Conservation (phyloP, 2,888 invertebrate genomes). For the Meteorus cinctellus region DNA sequence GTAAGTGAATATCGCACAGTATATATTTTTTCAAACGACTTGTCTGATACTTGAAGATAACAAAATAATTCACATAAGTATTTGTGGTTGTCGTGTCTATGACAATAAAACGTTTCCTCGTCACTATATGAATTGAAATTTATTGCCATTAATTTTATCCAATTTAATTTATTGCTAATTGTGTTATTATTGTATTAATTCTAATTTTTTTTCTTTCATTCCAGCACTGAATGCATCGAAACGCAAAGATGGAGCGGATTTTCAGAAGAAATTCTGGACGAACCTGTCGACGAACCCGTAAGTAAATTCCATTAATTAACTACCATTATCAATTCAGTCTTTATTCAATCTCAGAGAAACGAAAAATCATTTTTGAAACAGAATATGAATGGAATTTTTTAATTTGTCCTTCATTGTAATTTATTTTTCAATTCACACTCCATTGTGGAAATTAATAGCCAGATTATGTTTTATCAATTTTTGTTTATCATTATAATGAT, state of each 20-base stretch:
- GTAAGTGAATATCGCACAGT: neutral
- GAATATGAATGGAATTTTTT: neutral
- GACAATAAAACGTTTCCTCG: constrained; percentile 2
- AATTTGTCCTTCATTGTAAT: neutral
- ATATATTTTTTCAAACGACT: neutral
- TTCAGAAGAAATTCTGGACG: constrained; percentile 63
- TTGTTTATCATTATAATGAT: neutral
- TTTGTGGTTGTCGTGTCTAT: neutral
- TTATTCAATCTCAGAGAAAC: neutral
- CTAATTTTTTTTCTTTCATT: constrained; percentile 34
- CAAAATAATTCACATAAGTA: neutral
- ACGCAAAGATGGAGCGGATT: constrained; percentile 58
- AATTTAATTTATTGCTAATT: neutral
- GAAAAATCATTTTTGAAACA: neutral
- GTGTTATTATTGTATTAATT: neutral
- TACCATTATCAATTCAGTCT: neutral
- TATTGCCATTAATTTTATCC: neutral
- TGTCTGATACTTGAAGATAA: constrained; percentile 3
- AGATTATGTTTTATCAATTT: constrained; percentile 6
- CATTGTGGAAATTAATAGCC: neutral
- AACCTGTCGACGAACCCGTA: constrained; percentile 66
- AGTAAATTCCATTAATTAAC: constrained; percentile 46
- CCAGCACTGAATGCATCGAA: constrained; percentile 55
- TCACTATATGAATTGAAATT: neutral
- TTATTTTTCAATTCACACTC: neutral